Evolutionary conservation across 2,797 vertebrate species (phyloP).

Genomic region (Hippocampus kuda): DNA sequence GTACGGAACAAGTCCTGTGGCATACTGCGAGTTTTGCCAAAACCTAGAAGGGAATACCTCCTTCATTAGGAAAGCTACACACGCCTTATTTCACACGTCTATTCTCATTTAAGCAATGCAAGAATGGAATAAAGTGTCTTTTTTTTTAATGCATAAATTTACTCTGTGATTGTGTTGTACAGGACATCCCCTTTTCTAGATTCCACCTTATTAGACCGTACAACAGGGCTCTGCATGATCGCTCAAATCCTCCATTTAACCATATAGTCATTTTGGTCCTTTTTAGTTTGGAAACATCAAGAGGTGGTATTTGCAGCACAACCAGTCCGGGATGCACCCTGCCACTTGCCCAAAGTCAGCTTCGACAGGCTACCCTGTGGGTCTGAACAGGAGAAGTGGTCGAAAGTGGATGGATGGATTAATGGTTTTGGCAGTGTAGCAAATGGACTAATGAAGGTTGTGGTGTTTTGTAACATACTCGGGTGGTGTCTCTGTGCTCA

Average conservation of each 20-base stretch:
- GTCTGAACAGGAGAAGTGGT: not conserved
- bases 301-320: not conserved
- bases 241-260: too few relatives aligned
- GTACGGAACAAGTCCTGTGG: constrained; percentile 62
- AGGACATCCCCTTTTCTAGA: not conserved
- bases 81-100: not conserved
- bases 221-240: not conserved
- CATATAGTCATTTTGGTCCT: not conserved
- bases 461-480: not conserved
- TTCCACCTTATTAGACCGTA: not conserved
- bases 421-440: not conserved
- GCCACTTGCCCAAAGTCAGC: not conserved
- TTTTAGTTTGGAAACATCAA: not conserved
- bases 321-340: not conserved
- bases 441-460: constrained; percentile 5
- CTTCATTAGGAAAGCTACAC: constrained; percentile 43
- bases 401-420: not conserved
- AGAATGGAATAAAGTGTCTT: not conserved
- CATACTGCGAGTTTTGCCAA: constrained; percentile 64
- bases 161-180: not conserved
- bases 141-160: not conserved
- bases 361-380: not conserved
- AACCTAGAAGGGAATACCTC: constrained; percentile 60
- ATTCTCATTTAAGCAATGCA: not conserved
- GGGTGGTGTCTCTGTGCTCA: not conserved